Conservation (phyloP, 2,113 vertebrate species). For the Nothocercus nigrocapillus region DNA sequence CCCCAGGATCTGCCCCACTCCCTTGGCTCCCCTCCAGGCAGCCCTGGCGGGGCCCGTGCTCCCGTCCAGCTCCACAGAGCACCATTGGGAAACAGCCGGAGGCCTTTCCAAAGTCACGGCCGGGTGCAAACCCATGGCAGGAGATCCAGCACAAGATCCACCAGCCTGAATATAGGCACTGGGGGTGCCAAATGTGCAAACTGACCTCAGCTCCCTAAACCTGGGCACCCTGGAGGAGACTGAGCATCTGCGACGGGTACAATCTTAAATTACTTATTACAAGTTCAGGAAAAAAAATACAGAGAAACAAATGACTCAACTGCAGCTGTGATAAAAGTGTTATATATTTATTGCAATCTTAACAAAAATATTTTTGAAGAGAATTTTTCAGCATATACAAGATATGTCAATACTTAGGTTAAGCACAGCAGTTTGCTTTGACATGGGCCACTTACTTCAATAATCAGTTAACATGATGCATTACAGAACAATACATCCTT, state of each 20-base stretch:
- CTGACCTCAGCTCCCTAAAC: neutral
- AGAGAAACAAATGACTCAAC: slow-evolving; percentile 45
- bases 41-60: rapidly evolving
- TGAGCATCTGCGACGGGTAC: neutral
- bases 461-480: slow-evolving; percentile 7
- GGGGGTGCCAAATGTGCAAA: rapidly evolving
- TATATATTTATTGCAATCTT: slow-evolving; percentile 80
- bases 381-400: slow-evolving; percentile 58
- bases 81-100: neutral
- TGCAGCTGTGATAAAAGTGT: slow-evolving; percentile 64
- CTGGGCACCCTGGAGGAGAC: neutral
- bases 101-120: neutral
- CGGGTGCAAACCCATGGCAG: neutral
- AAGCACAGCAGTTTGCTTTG: slow-evolving; percentile 48
- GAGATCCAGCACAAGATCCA: neutral
- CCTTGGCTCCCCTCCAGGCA: rapidly evolving
- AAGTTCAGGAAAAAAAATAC: neutral
- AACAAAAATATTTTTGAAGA: slow-evolving; percentile 76
- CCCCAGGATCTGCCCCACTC: neutral
- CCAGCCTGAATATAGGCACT: neutral
- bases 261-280: neutral
- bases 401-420: slow-evolving; percentile 13
- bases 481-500: slow-evolving; percentile 16
- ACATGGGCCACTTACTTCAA: slow-evolving; percentile 47
- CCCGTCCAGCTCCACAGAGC: rapidly evolving